Conservation (phyloP, 1,140 invertebrate genomes). For the Muscidifurax raptorellus region DNA sequence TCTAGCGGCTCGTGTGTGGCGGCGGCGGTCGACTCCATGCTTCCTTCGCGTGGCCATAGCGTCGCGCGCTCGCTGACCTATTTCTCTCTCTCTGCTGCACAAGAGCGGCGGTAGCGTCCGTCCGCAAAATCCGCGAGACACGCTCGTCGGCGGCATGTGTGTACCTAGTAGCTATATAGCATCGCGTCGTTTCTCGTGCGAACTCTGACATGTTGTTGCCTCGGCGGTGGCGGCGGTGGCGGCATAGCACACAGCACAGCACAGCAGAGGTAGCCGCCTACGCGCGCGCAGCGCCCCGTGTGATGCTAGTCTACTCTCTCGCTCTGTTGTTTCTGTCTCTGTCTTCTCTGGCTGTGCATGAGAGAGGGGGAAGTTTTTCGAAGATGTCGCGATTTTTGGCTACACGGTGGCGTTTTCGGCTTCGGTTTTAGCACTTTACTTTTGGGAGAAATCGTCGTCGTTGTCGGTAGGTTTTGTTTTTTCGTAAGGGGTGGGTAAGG, state of each 20-base stretch:
- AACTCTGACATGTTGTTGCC: constrained; percentile 48
- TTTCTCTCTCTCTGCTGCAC: constrained; percentile 27
- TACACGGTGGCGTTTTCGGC: neutral
- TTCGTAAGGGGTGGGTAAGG: neutral
- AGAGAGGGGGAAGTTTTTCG: neutral
- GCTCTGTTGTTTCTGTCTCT: neutral
- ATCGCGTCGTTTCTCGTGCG: constrained; percentile 12
- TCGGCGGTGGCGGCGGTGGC: neutral
- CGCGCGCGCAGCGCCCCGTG: constrained; percentile 26
- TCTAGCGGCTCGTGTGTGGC: neutral
- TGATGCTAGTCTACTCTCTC: neutral
- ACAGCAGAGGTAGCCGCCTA: constrained; percentile 21
- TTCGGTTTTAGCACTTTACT: neutral
- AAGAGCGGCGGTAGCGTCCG: neutral
- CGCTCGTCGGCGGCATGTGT: neutral
- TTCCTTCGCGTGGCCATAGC: constrained; percentile 44
- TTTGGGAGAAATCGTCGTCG: too few relatives aligned
- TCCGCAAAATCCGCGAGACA: neutral
- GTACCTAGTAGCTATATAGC: neutral
- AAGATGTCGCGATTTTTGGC: neutral
- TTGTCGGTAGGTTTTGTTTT: too few relatives aligned
- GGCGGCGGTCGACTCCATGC: constrained; percentile 7
- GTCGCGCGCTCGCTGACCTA: constrained; percentile 44
- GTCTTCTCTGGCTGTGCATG: neutral
- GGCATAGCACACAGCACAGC: neutral